Base-by-base conservation (phyloP, 2,888 invertebrate genomes). In the Cephus pulcher region DNA sequence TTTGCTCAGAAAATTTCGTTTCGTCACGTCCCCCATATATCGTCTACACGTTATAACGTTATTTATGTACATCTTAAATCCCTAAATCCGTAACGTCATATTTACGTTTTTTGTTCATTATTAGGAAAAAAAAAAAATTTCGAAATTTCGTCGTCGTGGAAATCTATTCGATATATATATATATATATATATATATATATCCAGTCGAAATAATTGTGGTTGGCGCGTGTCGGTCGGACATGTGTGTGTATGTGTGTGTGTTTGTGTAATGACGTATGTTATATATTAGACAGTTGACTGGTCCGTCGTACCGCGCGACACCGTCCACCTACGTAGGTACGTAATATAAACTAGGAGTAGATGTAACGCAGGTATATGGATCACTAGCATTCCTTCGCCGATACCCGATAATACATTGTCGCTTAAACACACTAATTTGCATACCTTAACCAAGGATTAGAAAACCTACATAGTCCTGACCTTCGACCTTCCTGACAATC, bases 1-100 rank as follows among this genome's bases (percentile, higher is more conserved):
- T 15, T 34, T 9, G 32, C 12, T 71, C 32, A 12, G 1, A 34
- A 75, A 79, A 33, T 70, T 34, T 33, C 75, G 69, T 78, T 73
- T 73, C 77, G 75, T 78, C 77, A 56, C 23, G 56, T 56, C 56
- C 9, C 23, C 56, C 56, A 23, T 56, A 56, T 23, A 56, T 56
- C 56, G 73, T 77, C 78, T 82, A 82, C 78, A 80, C 81, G 76
- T 78, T 78, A 79, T 56, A 56, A 56, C 56, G 56, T 9, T 71
- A 12, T 71, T 75, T 83, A 83, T 83, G 32, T 83, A 83, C 83
- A 83, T 69, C 75, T 80, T 79, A 78, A 69, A 80, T 81, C 80
- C 80, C 80, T 80, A 76, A 35, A 78, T 80, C 78, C 76, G 79
- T 76, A 30, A n/a, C n/a, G 23, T 56, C 73, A 73, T 73, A 56